Base-by-base conservation (phyloP, 2,113 vertebrate genomes). In the Varanus salvator region DNA sequence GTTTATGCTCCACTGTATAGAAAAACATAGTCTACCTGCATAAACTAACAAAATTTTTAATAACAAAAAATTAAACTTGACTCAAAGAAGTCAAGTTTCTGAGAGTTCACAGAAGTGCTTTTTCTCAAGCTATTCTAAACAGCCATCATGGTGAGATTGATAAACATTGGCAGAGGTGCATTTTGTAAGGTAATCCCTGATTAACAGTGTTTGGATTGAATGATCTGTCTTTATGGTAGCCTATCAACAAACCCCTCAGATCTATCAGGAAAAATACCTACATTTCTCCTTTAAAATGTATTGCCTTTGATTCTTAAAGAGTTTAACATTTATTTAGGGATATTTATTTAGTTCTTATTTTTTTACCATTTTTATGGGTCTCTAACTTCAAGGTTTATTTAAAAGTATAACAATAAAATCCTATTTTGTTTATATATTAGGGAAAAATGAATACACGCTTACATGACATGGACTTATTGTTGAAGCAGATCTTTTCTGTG, bases 211-310 rank as follows among this genome's bases (percentile, higher is more conserved):
- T 96, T 94, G 94, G 94, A 97, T 93, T 94, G 89, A 96, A 93
- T 95, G 94, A 97, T 97, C 96, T 96, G 92, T 98, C 97, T 98
- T 97, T 96, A 97, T 97, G 96, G 94, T 89, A 91, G 91, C 93
- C 95, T 93, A 96, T 97, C 97, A 98, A 96, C 90, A 95, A 97
- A 94, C 93, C 94, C 92, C 95, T 95, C 95, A 94, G 95, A 97
- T 97, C 93, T 94, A 95, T 96, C 96, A 97, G 89, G 91, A 72
- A 95, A 44, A 96, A 96, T 91, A 91, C 95, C 96, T 95, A 57
- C 92, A 93, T 83, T 90, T 72, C 76, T 93, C 86, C 85, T 95
- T 96, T 95, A 96, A 95, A 96, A 96, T 96, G 96, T 97, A 97
- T 96, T 97, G 95, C 89, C 34, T 93, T 80, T 8, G 87, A 94